phyloP scores from a whole-genome alignment of 92 coral and sea anemone species.

The Porites cylindrica region DNA sequence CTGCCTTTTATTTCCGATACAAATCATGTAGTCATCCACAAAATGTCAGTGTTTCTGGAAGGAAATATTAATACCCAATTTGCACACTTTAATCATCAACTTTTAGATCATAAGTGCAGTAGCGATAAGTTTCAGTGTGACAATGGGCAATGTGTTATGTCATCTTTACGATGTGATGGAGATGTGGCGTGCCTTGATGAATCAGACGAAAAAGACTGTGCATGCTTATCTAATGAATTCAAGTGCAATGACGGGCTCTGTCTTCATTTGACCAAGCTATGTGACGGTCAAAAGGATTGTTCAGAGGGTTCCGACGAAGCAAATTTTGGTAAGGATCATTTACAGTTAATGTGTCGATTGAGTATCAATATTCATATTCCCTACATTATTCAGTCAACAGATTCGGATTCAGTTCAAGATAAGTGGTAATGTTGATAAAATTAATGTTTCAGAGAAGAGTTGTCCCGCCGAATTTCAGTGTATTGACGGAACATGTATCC shows the following conservation, averaged over 20 bases:
- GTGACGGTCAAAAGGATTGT: conserved; percentile 69
- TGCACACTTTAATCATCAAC: background rate
- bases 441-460: conserved; percentile 11
- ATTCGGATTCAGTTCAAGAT: background rate
- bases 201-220: conserved; percentile 79
- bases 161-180: conserved; percentile 71
- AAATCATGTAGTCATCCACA: too few species aligned
- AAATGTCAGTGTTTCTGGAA: too few species aligned
- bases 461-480: conserved; percentile 72
- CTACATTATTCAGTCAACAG: background rate
- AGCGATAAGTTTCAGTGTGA: conserved; percentile 67
- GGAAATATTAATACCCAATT: too few species aligned
- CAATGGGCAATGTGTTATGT: conserved; percentile 74
- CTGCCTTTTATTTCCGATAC: too few species aligned
- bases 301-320: conserved; percentile 80
- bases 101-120: conserved; percentile 20
- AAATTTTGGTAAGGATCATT: conserved; percentile 69
- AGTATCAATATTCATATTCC: too few species aligned
- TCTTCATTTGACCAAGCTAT: conserved; percentile 54
- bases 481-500: conserved; percentile 59
- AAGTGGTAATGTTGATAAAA: background rate
- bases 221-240: conserved; percentile 66
- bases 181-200: conserved; percentile 74
- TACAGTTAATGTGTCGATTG: too few species aligned
- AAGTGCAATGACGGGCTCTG: conserved; percentile 68